A percentile compares a stretch with the other conserved stretches of the same genome.
These are phyloP conservation scores for Sorex araneus DNA, from an alignment of 2,113 vertebrate genomes.

Conservation along the genomic window DNA sequence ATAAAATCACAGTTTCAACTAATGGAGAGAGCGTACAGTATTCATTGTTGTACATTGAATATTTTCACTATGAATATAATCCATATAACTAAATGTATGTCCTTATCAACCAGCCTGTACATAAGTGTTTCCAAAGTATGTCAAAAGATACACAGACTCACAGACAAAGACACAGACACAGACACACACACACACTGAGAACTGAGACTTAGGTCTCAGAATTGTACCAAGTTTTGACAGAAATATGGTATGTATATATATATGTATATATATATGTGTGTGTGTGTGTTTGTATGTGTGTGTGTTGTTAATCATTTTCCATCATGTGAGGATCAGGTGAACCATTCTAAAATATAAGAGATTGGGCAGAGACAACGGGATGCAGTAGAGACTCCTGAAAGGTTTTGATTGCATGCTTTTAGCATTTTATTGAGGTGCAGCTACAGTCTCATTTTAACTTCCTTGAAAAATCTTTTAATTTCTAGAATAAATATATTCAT, in stretches of 20 bases:
- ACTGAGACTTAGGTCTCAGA: slow-evolving; percentile 8
- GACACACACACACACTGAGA: neutral
- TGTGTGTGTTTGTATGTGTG: neutral
- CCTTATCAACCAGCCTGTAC: neutral
- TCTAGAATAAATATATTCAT: slow-evolving; percentile 27
- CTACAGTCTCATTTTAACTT: neutral
- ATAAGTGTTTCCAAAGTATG: neutral
- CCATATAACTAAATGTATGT: neutral
- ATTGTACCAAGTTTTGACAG: neutral
- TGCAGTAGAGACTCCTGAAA: slow-evolving; percentile 23
- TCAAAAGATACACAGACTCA: neutral
- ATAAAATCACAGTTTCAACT: slow-evolving; percentile 38
- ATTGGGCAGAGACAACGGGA: neutral
- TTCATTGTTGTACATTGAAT: neutral
- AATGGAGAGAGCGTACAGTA: neutral
- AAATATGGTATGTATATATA: no score
- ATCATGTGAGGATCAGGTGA: neutral
- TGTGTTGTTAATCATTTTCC: neutral
- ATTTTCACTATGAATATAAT: slow-evolving; percentile 31
- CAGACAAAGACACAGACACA: neutral
- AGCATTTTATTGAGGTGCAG: slow-evolving; percentile 27
- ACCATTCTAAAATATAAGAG: neutral
- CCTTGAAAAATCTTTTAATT: slow-evolving; percentile 44
- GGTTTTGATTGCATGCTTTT: slow-evolving; percentile 3
- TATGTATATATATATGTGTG: no score